Base-by-base conservation (phyloP, 2,888 invertebrate genomes). In the Fragum whitleyi region DNA sequence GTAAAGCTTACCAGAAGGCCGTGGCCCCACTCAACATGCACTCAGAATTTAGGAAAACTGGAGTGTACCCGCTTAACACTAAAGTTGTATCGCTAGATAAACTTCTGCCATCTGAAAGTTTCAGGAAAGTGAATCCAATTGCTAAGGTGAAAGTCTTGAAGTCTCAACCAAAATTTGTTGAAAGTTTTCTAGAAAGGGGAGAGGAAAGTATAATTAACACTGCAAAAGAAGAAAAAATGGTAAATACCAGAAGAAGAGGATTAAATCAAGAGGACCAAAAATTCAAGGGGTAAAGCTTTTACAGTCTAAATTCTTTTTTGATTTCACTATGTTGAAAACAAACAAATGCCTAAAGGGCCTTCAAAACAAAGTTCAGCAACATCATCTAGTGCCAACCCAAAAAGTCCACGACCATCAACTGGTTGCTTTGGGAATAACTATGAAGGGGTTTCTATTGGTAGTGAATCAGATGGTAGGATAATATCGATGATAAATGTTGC, bases 1-100 rank as follows among this genome's bases (percentile, higher is more conserved):
- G 53, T 36, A 77, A 32, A 51, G 72, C 83, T 0, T 73, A 70
- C 47, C 32, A 69, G 0, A 76, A 74, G 29, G n/a, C n/a, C n/a
- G n/a, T n/a, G n/a, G n/a, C n/a, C n/a, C n/a, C n/a, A n/a, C n/a
- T n/a, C n/a, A n/a, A n/a, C n/a, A n/a, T n/a, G n/a, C n/a, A n/a
- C n/a, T n/a, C n/a, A n/a, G n/a, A n/a, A n/a, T n/a, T n/a, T n/a
- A n/a, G n/a, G n/a, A n/a, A n/a, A n/a, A n/a, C n/a, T n/a, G n/a
- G n/a, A n/a, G n/a, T n/a, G n/a, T n/a, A n/a, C n/a, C n/a, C n/a
- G n/a, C n/a, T n/a, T n/a, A n/a, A n/a, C n/a, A n/a, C n/a, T n/a
- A n/a, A n/a, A n/a, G n/a, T n/a, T n/a, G n/a, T n/a, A n/a, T n/a
- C n/a, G n/a, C n/a, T n/a, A n/a, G n/a, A n/a, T n/a, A n/a, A n/a